Conservation (phyloP, 2,888 invertebrate genomes). For the Venusia cambrica region DNA sequence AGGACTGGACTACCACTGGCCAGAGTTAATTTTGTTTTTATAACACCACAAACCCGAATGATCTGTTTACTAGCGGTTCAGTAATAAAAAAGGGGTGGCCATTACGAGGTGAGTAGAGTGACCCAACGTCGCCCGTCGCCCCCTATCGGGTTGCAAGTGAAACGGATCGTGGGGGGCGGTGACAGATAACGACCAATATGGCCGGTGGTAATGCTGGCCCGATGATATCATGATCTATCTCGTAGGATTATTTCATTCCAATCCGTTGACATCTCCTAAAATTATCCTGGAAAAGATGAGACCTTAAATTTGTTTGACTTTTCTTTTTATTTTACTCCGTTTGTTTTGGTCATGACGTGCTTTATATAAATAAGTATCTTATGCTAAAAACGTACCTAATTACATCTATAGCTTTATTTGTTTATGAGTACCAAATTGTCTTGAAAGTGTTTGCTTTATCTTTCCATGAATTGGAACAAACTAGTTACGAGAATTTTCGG, state of each 20-base stretch:
- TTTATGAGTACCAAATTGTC: no score
- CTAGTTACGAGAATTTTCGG: no score
- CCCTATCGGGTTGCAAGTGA: constrained; percentile 80
- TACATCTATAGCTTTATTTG: no score
- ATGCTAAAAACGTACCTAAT: no score
- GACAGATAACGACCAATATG: constrained; percentile 76
- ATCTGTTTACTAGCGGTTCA: constrained; percentile 81
- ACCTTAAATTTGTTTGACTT: no score
- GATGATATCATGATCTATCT: constrained; percentile 44
- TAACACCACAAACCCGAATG: constrained; percentile 81
- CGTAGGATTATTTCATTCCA: constrained; percentile 30
- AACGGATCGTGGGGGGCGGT: constrained; percentile 75
- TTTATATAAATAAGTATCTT: no score
- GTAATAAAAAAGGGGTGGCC: constrained; percentile 79
- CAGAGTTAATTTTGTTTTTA: constrained; percentile 80
- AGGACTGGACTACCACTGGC: constrained; percentile 70
- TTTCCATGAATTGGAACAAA: no score
- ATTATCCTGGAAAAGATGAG: constrained; percentile 3
- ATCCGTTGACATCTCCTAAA: constrained; percentile 13
- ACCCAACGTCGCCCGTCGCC: constrained; percentile 72
- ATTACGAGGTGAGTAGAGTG: constrained; percentile 70
- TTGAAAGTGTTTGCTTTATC: no score
- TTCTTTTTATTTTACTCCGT: no score
- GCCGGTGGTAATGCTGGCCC: constrained; percentile 64
- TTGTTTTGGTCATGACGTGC: no score